Evolutionary conservation across 2,113 vertebrate genomes (phyloP), one percentile per base, ranked within the genome.

Genomic region (Perognathus longimembris): DNA sequence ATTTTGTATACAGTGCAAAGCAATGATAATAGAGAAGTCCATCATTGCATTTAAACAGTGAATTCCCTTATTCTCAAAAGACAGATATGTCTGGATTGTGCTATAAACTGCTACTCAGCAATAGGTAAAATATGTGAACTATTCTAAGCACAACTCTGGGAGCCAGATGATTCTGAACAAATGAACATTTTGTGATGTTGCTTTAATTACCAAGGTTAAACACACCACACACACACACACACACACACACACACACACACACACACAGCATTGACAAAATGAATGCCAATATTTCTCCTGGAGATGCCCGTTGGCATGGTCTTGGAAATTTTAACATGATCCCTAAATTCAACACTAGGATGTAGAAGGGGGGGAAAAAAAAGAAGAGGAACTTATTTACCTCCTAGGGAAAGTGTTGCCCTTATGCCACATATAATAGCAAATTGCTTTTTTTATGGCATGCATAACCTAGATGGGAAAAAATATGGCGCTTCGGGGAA

Each of bases 401-500:
- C 98, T 98, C 98, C 98, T 97, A 98, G 98, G 97, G 98, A 98
- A 98, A 98, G 97, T 97, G 98, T 98, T 98, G 97, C 97, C 97
- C 98, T 98, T 98, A 98, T 98, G 98, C 98, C 97, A 98, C 98
- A 98, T 98, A 98, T 98, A 98, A 98, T 98, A 98, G 98, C 98
- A 99, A 99, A 99, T 98, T 98, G 98, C 98, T 99, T 99, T 99
- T 98, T 99, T 99, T 99, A 99, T 98, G 98, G 98, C 98, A 98
- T 97, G 98, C 98, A 98, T 98, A 98, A 98, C 98, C 98, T 98
- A 98, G 98, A 98, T 98, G 98, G 97, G 98, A 98, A 98, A 98
- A 98, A 99, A 99, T 99, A 99, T 99, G 99, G 98, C 98, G 99
- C 99, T 99, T 99, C 98, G 98, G 99, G 99, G 99, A 99, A 99